Evolutionary conservation across 2,113 vertebrate genomes (phyloP).

Genomic region (Lontra canadensis): DNA sequence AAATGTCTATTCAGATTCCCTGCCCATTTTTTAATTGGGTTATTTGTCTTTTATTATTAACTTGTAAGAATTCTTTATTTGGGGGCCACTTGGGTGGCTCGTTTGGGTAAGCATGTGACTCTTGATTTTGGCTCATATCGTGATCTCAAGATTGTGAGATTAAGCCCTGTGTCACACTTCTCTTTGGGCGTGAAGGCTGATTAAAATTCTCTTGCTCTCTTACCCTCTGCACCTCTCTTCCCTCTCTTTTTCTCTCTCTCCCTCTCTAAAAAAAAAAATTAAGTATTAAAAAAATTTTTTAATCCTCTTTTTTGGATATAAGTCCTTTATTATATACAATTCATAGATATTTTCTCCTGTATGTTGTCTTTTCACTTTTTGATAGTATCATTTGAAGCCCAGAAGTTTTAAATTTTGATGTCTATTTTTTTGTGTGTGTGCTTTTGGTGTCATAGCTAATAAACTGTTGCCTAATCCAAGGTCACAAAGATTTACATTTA

Average conservation of each 20-base stretch:
- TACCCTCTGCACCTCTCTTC: not conserved
- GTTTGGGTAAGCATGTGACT: not conserved
- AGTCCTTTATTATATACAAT: not conserved
- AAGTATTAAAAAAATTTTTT: not conserved
- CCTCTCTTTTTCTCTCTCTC: not conserved
- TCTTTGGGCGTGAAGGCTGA: not conserved
- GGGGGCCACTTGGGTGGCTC: not conserved
- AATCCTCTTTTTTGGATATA: not conserved
- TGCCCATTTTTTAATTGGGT: not conserved
- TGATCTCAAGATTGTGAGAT: not conserved
- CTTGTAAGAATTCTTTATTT: slow-evolving; percentile 8
- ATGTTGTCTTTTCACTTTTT: not conserved
- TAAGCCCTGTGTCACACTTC: not conserved
- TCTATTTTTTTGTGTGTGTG: not conserved
- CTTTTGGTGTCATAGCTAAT: not conserved
- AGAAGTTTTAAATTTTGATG: not conserved
- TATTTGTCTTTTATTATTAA: not conserved
- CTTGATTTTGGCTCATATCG: not conserved
- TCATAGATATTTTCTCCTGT: not conserved
- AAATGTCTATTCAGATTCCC: not conserved
- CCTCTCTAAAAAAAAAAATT: too few species aligned
- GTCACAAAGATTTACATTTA: not conserved
- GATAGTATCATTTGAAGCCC: slow-evolving; percentile 27
- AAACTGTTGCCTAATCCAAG: not conserved
- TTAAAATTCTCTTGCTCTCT: not conserved